Percentiles rank a stretch among this genome's conserved stretches.
These are phyloP conservation scores for Smithornis capensis DNA, from an alignment of 2,113 vertebrate species.

Conservation along the genomic window DNA sequence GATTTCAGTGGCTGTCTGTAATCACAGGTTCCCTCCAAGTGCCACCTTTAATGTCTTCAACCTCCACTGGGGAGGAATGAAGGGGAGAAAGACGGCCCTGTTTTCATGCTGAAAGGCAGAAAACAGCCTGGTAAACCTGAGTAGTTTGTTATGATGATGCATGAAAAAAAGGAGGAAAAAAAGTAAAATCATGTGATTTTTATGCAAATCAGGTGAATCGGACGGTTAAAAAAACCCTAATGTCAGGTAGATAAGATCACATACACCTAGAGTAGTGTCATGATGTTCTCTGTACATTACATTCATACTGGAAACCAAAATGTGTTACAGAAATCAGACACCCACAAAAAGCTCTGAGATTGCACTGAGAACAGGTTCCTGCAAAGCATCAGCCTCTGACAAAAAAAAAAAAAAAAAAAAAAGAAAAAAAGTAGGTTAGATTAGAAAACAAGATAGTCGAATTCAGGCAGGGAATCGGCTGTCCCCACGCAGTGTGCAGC, in stretches of 20 bases:
- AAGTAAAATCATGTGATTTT: constrained; percentile 32
- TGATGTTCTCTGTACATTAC: neutral
- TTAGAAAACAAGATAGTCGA: constrained; percentile 55
- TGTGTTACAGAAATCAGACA: constrained; percentile 20
- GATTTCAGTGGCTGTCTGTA: neutral
- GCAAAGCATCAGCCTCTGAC: neutral
- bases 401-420: neutral
- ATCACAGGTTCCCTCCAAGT: neutral
- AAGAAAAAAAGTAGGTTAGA: constrained; percentile 50
- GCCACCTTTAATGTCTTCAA: neutral
- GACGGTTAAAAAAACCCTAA: constrained; percentile 37
- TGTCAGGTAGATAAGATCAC: constrained; percentile 58
- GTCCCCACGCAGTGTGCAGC: neutral
- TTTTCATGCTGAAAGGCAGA: neutral
- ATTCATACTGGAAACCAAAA: constrained; percentile 45
- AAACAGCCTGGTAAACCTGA: neutral
- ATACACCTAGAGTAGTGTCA: constrained; percentile 23
- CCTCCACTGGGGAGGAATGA: neutral
- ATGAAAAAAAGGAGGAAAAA: neutral
- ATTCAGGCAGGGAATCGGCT: constrained; percentile 11
- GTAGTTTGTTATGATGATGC: constrained; percentile 42
- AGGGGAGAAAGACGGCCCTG: neutral
- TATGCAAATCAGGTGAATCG: constrained; percentile 36
- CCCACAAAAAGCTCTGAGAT: constrained; percentile 23
- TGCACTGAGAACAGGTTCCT: constrained; percentile 27